Evolutionary conservation across 2,888 invertebrate genomes (phyloP), one percentile per base, ranked within the genome.

Genomic region (Dicyrtomina minuta): DNA sequence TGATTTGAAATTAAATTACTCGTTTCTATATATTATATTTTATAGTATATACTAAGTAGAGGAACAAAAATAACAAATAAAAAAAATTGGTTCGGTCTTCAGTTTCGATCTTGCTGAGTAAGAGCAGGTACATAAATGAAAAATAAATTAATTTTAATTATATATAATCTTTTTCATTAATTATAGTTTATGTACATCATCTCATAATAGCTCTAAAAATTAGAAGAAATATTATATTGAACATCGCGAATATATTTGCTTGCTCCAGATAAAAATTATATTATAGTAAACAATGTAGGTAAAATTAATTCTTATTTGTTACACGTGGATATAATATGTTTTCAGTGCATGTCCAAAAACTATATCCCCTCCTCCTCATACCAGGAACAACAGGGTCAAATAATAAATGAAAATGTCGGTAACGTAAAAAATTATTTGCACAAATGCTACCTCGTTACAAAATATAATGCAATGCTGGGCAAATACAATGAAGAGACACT

Each of bases 41-140:
- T n/a, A n/a, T n/a, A n/a, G n/a, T 33, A 33, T 33, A 17, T 58
- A 27, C 12, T 33, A 58, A 58, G 58, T 58, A 58, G 58, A 58
- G 39, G 17, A 17, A 26, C 33, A n/a, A 58, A 58, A 39, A 58
- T 53, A 2, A 13, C 27, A 20, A 26, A 27, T 15, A 27, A 58
- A 58, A 58, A 58, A 58, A 39, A 46, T n/a, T 13, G 15, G 17
- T 46, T 46, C 33, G 33, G 33, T 33, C 3, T 33, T 33, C n/a
- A n/a, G n/a, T n/a, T n/a, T n/a, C 33, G 33, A 8, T 33, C 46
- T 22, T 55, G n/a, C 27, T 39, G 1, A 6, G 46, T 17, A 41
- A 27, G 24, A 58, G 58, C 58, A 58, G 58, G 58, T 58, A 58
- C 58, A 20, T 39, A 39, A 58, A 58, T 55, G 24, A 55, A 55